Evolutionary conservation across 2,888 invertebrate genomes (phyloP).

Genomic region (Drosophila diplacantha): DNA sequence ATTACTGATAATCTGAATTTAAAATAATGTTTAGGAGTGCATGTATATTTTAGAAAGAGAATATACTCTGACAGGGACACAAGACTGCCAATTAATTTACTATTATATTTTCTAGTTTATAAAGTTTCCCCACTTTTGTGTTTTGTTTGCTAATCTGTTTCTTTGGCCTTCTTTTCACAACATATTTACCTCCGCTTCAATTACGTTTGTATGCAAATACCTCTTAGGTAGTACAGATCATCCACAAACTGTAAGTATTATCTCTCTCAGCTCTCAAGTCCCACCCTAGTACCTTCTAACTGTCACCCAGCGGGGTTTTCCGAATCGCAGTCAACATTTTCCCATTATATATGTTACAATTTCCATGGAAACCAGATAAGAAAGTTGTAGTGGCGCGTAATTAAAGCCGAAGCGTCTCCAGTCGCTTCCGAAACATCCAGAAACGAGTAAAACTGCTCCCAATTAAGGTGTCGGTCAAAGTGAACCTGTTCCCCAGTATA

Average conservation of each 20-base stretch:
- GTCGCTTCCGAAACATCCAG: constrained; percentile 44
- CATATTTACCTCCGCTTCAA: neutral
- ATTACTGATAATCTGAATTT: neutral
- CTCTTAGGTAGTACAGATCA: neutral
- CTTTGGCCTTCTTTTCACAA: neutral
- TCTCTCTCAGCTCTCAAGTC: neutral
- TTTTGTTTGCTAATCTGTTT: neutral
- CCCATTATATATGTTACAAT: constrained; percentile 26
- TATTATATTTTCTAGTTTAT: neutral
- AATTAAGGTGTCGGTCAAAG: constrained; percentile 66
- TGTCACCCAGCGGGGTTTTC: constrained; percentile 6
- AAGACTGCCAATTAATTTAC: too few species aligned
- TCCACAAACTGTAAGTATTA: neutral
- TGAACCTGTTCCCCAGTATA: constrained; percentile 53
- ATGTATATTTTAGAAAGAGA: too few species aligned
- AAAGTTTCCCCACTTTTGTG: too few species aligned
- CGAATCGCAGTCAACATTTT: constrained; percentile 16
- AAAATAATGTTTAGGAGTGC: too few species aligned
- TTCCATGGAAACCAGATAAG: constrained; percentile 54
- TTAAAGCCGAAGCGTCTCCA: constrained; percentile 37
- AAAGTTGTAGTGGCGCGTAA: constrained; percentile 52
- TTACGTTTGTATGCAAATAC: neutral
- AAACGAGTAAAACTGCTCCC: constrained; percentile 65
- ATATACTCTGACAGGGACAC: too few species aligned
- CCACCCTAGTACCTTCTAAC: neutral